Conservation (phyloP, 1,140 invertebrate species). For the Sinonovacula constricta region DNA sequence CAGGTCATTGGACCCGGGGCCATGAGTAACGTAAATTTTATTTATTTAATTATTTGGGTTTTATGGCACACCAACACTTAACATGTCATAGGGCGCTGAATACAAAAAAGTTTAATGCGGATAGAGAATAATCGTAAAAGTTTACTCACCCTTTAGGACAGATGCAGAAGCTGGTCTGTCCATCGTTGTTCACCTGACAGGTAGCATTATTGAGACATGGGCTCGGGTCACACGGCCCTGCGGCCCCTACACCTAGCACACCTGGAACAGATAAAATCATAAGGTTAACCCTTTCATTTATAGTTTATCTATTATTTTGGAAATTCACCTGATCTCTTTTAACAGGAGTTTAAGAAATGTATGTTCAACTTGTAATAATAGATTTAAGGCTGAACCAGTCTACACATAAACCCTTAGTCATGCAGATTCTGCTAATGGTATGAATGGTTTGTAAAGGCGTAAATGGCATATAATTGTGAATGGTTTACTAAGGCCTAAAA, state of each 20-base stretch:
- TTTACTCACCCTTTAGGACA: conserved; percentile 12
- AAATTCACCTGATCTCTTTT: neutral
- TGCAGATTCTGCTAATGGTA: too few relatives aligned
- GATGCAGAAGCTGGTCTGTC: neutral
- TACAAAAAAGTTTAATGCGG: too few relatives aligned
- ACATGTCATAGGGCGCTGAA: too few relatives aligned
- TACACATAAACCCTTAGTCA: too few relatives aligned
- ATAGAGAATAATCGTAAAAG: neutral
- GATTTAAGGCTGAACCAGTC: too few relatives aligned
- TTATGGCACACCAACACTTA: too few relatives aligned
- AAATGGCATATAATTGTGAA: too few relatives aligned
- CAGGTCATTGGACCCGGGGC: neutral
- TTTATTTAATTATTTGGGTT: neutral
- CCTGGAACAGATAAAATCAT: neutral
- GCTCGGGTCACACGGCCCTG: conserved; percentile 83
- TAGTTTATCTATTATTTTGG: neutral
- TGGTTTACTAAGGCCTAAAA: too few relatives aligned
- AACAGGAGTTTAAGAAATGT: neutral
- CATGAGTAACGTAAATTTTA: neutral
- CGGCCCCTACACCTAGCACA: neutral
- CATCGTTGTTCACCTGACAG: conserved; percentile 79
- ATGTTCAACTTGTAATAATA: too few relatives aligned
- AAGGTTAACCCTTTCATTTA: neutral
- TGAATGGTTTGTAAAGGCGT: too few relatives aligned
- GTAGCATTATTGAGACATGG: conserved; percentile 92